These are phyloP conservation scores for Oncorhynchus kisutch DNA, from an alignment of 2,113 vertebrate species.

Conservation along the genomic window DNA sequence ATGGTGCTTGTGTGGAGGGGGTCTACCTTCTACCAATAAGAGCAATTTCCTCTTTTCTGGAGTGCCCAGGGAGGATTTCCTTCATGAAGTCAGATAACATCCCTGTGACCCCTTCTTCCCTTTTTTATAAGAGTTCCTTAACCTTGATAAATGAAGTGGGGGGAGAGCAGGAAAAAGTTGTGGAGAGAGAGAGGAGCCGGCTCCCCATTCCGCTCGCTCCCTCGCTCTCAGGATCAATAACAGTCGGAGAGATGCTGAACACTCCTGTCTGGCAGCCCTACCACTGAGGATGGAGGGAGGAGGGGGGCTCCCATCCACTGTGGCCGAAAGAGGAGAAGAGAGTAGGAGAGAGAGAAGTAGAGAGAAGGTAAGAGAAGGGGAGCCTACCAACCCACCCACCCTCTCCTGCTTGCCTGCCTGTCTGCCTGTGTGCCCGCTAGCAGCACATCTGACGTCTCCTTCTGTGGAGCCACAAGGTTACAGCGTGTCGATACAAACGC, in stretches of 20 bases:
- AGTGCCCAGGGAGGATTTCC: constrained; percentile 74
- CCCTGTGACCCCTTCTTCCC: constrained; percentile 66
- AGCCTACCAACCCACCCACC: constrained; percentile 33
- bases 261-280: constrained; percentile 69
- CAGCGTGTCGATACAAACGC: constrained; percentile 66
- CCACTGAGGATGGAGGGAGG: constrained; percentile 59
- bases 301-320: not conserved
- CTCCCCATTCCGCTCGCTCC: constrained; percentile 52
- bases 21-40: constrained; percentile 43
- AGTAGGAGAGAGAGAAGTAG: not conserved
- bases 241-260: constrained; percentile 69
- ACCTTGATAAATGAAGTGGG: constrained; percentile 77
- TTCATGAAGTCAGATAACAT: constrained; percentile 78
- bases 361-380: not conserved
- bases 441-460: constrained; percentile 50
- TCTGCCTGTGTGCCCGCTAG: constrained; percentile 4
- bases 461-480: constrained; percentile 69
- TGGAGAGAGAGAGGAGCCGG: constrained; percentile 38
- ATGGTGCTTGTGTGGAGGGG: constrained; percentile 35
- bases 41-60: constrained; percentile 65
- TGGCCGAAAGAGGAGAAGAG: constrained; percentile 37
- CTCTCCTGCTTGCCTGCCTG: constrained; percentile 26
- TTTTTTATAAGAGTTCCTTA: constrained; percentile 79
- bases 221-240: constrained; percentile 73
- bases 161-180: not conserved